Conservation (phyloP, 2,113 vertebrate genomes). For the Dasyprocta punctata region DNA sequence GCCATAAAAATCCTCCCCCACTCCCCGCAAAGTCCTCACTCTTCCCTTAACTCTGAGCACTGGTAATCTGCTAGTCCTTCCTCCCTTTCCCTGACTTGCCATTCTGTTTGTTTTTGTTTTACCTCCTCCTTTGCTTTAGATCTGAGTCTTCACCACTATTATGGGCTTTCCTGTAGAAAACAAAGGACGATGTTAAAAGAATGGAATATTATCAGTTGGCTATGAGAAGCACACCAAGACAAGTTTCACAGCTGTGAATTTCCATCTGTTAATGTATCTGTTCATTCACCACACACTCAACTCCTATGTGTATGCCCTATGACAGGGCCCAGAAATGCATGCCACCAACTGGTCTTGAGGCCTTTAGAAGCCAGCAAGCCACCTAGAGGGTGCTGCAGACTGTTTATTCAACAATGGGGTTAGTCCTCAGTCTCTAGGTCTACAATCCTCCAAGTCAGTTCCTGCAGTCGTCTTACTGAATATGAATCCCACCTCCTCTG, state of each 20-base stretch:
- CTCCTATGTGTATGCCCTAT: neutral
- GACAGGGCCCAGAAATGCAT: neutral
- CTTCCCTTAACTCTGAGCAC: neutral
- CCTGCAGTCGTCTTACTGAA: neutral
- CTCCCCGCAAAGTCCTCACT: neutral
- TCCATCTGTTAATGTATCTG: neutral
- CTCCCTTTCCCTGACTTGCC: neutral
- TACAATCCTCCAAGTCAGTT: neutral
- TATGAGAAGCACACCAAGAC: neutral
- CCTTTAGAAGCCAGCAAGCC: neutral
- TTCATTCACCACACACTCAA: neutral
- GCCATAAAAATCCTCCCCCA: neutral
- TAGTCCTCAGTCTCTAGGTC: neutral
- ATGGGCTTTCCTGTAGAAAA: constrained; percentile 87
- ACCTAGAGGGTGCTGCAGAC: neutral
- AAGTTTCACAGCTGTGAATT: neutral
- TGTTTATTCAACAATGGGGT: neutral
- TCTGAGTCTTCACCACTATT: constrained; percentile 89
- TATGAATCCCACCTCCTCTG: neutral
- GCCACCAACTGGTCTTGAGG: neutral
- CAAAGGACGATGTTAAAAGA: constrained; percentile 61
- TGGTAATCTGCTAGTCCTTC: neutral
- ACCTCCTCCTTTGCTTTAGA: constrained; percentile 91
- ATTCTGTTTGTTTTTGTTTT: constrained; percentile 53
- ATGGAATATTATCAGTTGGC: neutral